Base-by-base conservation (phyloP, 1,140 invertebrate species). In the Apis dorsata region DNA sequence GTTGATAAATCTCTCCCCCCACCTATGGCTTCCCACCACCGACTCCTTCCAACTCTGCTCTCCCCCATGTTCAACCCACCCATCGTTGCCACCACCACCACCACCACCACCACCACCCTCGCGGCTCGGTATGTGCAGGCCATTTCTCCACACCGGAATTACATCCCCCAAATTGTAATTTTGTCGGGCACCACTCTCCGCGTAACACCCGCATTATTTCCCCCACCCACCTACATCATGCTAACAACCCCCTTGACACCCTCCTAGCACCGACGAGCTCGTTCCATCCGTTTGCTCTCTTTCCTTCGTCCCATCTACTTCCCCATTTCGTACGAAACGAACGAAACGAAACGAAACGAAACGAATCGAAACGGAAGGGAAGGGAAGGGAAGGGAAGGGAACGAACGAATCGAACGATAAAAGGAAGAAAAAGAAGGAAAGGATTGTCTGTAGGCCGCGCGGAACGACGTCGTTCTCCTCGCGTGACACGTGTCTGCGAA, bases 141-240 rank as follows among this genome's bases (percentile, higher is more conserved):
- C 93, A 93, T 93, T 93, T 93, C 93, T 93, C 92, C 86, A 85
- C 80, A 59, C 68, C 90, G 90, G 88, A 93, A 93, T 93, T 94
- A 93, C 93, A 93, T 92, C 90, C 89, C 85, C 93, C 91, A 91
- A 93, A 93, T 93, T 93, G 92, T 93, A 94, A 93, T 93, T 93
- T 92, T 92, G 90, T 91, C 90, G 91, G 90, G 86, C 82, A 93
- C 90, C 90, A 89, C 88, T 90, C 90, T 89, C 79, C 51, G 87
- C 85, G 34, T 89, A 89, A 90, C 89, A 89, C 87, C 86, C 87
- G 89, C 88, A 90, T 91, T 92, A 92, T 91, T 92, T 91, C 24
- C 72, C 68, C 66, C 17, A 24, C 53, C 28, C n/a, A 19, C 11
- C 49, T 28, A 28, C 15, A 24, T 63, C 74, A 28, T 51, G 75